These are phyloP conservation scores for Scophthalmus maximus DNA, from an alignment of 2,113 vertebrate species.

Conservation along the genomic window DNA sequence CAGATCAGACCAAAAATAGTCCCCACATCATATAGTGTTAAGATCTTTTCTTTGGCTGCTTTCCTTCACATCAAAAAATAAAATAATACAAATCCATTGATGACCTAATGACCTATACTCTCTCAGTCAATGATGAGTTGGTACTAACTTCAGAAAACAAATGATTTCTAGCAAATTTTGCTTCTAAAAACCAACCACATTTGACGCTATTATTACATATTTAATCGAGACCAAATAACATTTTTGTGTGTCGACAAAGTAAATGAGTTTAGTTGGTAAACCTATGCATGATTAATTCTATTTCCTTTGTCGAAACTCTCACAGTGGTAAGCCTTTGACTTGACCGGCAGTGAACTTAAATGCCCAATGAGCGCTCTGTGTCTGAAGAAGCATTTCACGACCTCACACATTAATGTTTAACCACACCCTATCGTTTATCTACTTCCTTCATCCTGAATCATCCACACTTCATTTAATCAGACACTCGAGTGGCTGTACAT, in stretches of 20 bases:
- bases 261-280: conserved; percentile 15
- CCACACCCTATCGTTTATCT: conserved; percentile 39
- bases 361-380: conserved; percentile 38
- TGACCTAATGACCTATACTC: no score
- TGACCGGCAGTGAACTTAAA: conserved; percentile 29
- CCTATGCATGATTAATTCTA: conserved; percentile 40
- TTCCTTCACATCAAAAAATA: neutral
- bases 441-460: conserved; percentile 11
- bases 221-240: neutral
- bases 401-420: conserved; percentile 7
- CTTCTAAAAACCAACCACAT: no score
- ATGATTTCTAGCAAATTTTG: no score
- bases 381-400: conserved; percentile 20
- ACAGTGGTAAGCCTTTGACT: conserved; percentile 23
- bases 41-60: neutral
- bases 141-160: neutral
- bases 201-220: neutral
- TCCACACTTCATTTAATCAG: conserved; percentile 8
- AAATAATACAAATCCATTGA: no score
- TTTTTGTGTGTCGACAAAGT: no score
- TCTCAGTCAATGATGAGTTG: neutral
- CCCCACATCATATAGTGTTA: conserved; percentile 1
- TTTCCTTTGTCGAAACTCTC: conserved; percentile 4
- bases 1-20: conserved; percentile 41
- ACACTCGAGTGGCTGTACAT: conserved; percentile 7